Base-by-base conservation (phyloP, 2,113 vertebrate species). In the Syngnathus typhle region DNA sequence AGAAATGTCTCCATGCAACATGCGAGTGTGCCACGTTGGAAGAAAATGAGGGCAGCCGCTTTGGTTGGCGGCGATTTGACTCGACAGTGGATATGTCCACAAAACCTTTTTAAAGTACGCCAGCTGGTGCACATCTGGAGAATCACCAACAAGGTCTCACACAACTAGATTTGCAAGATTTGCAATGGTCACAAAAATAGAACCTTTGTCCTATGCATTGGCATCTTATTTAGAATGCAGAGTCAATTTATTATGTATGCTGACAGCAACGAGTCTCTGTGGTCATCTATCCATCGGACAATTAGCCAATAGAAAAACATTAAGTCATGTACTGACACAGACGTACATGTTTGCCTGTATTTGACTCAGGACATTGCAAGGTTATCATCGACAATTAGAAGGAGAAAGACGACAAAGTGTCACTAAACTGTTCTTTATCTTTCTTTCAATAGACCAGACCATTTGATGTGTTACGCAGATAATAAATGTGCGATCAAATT, bases 351-450 rank as follows among this genome's bases (percentile, higher is more conserved):
- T 67, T 68, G 80, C 43, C 67, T 70, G 67, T 78, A 69, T 72
- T 75, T 81, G 78, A 84, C 82, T 76, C 69, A 82, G 78, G 71
- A 70, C 76, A 85, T 85, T 83, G 79, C 49, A 7, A 72, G 73
- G 81, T 76, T 86, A 86, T 86, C 84, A 74, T 76, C 79, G 62
- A 67, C 80, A 80, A 86, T 89, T 87, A 85, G 75, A 74, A 80
- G 72, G 79, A 68, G 69, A 76, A 84, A 74, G 75, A 77, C 80
- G 78, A 85, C 73, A 86, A 80, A 86, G 82, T 82, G 76, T 68
- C 59, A 67, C 70, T 73, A 71, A 81, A 84, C 76, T 46, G 13
- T 70, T 81, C 71, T 84, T 89, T 84, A 85, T 85, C 73, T 82
- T 79, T 82, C 68, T 72, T 82, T 87, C 77, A 82, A 79, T 73